Percentiles rank a stretch among this genome's conserved stretches.
These are phyloP conservation scores for Galendromus occidentalis DNA, from an alignment of 1,140 invertebrate species.

Conservation along the genomic window DNA sequence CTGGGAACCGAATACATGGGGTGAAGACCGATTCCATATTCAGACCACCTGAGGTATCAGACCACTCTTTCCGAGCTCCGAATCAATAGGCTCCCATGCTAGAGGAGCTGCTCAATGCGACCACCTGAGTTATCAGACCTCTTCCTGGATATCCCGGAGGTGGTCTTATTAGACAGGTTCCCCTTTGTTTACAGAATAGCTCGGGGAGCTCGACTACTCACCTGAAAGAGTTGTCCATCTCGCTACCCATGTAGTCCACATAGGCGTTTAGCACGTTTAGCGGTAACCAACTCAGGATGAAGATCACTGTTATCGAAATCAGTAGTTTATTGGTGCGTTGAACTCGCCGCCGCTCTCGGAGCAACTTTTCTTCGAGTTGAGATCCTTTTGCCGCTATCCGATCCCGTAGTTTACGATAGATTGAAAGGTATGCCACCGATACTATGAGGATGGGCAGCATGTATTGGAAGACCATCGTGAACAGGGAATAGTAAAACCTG, in stretches of 20 bases:
- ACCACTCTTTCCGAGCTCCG: too few relatives aligned
- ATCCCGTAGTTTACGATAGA: conserved; percentile 35
- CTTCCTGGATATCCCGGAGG: too few relatives aligned
- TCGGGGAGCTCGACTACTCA: not conserved
- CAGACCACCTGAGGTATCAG: too few relatives aligned
- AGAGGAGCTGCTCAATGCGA: too few relatives aligned
- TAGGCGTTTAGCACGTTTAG: conserved; percentile 51
- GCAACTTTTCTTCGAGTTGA: conserved; percentile 21
- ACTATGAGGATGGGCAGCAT: conserved; percentile 59
- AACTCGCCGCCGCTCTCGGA: conserved; percentile 38
- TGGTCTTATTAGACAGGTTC: too few relatives aligned
- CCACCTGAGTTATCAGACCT: too few relatives aligned
- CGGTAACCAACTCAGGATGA: conserved; percentile 66
- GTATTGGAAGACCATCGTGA: conserved; percentile 62
- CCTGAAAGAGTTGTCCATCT: not conserved
- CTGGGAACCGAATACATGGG: too few relatives aligned
- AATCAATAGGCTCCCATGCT: too few relatives aligned
- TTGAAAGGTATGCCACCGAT: conserved; percentile 37
- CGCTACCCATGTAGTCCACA: not conserved
- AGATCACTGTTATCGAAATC: conserved; percentile 59
- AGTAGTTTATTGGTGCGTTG: conserved; percentile 58
- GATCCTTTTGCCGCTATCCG: conserved; percentile 24
- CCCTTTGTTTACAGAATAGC: too few relatives aligned
- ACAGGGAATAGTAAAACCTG: conserved; percentile 46
- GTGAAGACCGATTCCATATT: too few relatives aligned